Conservation (phyloP, 2,888 invertebrate genomes). For the Athalia rosae region DNA sequence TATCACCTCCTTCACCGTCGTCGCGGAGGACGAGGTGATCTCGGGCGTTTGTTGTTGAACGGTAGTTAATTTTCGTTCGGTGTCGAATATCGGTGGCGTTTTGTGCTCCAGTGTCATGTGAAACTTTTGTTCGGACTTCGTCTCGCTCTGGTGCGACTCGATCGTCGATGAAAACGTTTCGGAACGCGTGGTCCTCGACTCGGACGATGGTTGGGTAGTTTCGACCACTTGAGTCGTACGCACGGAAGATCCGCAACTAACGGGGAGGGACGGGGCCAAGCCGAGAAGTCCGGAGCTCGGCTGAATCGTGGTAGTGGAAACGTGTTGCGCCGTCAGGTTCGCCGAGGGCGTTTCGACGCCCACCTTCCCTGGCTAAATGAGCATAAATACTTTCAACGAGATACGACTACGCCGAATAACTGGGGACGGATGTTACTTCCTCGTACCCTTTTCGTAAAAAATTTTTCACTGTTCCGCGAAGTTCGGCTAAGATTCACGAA, state of each 20-base stretch:
- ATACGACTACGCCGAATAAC: neutral
- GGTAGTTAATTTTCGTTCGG: neutral
- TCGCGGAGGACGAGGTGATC: conserved; percentile 13
- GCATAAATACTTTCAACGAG: conserved; percentile 13
- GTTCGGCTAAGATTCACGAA: too few species aligned
- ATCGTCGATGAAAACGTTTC: conserved; percentile 69
- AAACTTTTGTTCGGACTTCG: conserved; percentile 70
- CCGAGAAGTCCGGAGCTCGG: conserved; percentile 65
- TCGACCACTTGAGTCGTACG: conserved; percentile 47
- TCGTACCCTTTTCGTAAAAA: too few species aligned
- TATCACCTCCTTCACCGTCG: neutral
- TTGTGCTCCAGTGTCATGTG: conserved; percentile 72
- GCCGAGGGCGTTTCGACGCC: conserved; percentile 66
- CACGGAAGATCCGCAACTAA: conserved; percentile 57
- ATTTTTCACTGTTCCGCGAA: too few species aligned
- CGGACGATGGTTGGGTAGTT: conserved; percentile 52
- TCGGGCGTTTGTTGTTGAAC: neutral
- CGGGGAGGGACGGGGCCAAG: conserved; percentile 54
- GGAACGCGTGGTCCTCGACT: conserved; percentile 61
- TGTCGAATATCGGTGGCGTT: conserved; percentile 61
- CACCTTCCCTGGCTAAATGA: conserved; percentile 63
- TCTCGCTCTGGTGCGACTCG: conserved; percentile 69
- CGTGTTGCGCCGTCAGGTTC: conserved; percentile 65
- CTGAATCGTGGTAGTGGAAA: conserved; percentile 66
- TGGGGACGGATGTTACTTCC: too few species aligned